Evolutionary conservation across 1,140 invertebrate species (phyloP), one percentile per base, ranked within the genome.

Genomic region (Palaemon carinicauda): DNA sequence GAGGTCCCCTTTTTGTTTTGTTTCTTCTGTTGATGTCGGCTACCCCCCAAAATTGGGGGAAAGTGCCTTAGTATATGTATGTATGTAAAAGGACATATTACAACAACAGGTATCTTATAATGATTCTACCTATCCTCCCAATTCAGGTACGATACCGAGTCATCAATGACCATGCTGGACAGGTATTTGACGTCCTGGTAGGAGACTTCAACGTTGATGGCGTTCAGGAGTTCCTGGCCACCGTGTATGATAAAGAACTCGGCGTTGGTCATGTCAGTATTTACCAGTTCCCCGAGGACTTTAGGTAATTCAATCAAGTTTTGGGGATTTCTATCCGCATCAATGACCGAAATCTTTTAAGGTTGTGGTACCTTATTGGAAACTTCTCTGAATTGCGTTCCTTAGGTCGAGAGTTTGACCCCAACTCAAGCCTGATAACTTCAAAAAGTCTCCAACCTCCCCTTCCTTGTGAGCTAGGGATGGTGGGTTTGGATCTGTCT

Each of bases 181-280:
- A 91, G 33, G 87, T 90, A 9, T 92, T 92, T 89, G 92, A 92
- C 78, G 89, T 91, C 10, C 87, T 90, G 65, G 86, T 91, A 31
- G 90, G 89, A 54, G 92, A 92, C 81, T 87, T 92, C 14, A 92
- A 92, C 89, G 77, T 75, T 10, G 92, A 92, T 86, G 91, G 91
- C 15, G 89, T 88, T 52, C 51, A 89, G 29, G 92, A 92, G 65
- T 86, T 92, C 17, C 75, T 92, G 14, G 90, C 91, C 1, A 91
- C 90, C 4, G 89, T 90, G n/a, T 90, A 88, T 85, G 90, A 89
- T n/a, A 90, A 90, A 53, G 89, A 90, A 69, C 86, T 89, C 1
- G 87, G 87, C 4, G 88, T 90, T 73, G 92, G 91, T 1, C 89
- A 90, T 29, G 89, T 91, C 0, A 90, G 90, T 52, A 90, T 90